phyloP scores from a whole-genome alignment of 64 coral and sea anemone genomes.

The Stichodactyla mertensii region DNA sequence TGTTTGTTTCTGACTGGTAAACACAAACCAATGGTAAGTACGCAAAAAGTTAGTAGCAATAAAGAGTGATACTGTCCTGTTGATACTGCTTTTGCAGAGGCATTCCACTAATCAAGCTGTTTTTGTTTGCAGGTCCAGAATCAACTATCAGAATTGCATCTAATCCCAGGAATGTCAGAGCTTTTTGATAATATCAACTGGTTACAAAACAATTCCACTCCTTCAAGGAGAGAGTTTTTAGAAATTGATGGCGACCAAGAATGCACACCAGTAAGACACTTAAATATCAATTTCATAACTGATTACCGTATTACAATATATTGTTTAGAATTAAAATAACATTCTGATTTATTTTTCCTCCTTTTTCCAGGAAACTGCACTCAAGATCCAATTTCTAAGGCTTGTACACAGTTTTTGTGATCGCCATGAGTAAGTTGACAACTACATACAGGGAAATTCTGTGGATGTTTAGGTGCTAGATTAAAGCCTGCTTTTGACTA shows the following conservation, averaged over 20 bases:
- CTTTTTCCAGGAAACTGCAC: constrained; percentile 65
- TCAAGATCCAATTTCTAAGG: constrained; percentile 92
- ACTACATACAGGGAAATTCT: background rate
- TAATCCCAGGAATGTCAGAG: constrained; percentile 86
- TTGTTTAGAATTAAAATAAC: background rate
- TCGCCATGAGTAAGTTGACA: constrained; percentile 55
- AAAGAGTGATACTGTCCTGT: background rate
- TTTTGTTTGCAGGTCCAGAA: constrained; percentile 54
- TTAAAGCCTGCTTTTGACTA: no score
- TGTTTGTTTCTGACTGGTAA: constrained; percentile 94
- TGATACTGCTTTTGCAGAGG: no score
- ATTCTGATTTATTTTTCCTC: background rate
- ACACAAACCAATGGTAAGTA: constrained; percentile 46
- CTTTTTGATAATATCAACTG: constrained; percentile 87
- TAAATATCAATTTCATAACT: background rate
- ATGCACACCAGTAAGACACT: constrained; percentile 62
- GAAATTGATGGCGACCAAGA: constrained; percentile 62
- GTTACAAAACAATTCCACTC: constrained; percentile 28
- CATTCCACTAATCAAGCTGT: background rate
- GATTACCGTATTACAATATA: background rate
- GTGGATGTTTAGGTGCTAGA: no score
- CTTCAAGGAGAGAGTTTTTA: constrained; percentile 41
- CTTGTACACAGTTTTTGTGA: constrained; percentile 98
- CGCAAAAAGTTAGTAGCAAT: background rate
- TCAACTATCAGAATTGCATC: constrained; percentile 58